Evolutionary conservation across 2,113 vertebrate species (phyloP).

Genomic region (Pachyramphus minor): DNA sequence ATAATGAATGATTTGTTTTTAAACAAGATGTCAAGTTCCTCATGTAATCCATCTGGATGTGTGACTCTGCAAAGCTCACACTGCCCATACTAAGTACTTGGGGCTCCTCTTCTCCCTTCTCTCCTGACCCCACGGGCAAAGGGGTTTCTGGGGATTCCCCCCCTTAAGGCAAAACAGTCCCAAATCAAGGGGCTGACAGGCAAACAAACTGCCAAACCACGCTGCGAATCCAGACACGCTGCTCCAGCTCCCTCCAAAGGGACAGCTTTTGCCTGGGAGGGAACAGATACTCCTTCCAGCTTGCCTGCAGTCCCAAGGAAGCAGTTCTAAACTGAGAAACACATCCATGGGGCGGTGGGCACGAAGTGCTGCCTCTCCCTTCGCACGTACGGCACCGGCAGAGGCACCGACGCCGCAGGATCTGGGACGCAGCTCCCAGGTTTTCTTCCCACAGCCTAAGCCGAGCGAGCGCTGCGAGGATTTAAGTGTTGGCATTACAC

Average conservation of each 20-base stretch:
- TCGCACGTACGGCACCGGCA: accelerated
- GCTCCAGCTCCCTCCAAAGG: background rate
- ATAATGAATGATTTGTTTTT: conserved; percentile 76
- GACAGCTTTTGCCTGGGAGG: background rate
- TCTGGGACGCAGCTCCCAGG: background rate
- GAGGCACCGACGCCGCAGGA: accelerated
- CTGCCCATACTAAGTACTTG: conserved; percentile 56
- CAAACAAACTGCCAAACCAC: accelerated
- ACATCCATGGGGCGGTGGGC: accelerated
- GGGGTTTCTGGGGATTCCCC: background rate
- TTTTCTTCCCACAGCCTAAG: background rate
- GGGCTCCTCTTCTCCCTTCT: background rate
- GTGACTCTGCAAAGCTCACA: conserved; percentile 26
- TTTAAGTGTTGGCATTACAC: accelerated
- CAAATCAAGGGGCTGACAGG: background rate
- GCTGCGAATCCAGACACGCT: accelerated
- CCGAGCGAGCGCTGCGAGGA: accelerated
- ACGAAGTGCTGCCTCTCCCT: accelerated
- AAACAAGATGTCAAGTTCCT: conserved; percentile 72
- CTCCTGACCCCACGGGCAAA: background rate
- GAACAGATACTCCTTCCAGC: background rate
- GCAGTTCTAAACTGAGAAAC: background rate
- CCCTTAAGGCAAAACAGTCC: background rate
- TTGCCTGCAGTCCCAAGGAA: accelerated
- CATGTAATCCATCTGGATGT: conserved; percentile 71